These are phyloP conservation scores for Genyomyrus donnyi DNA, from an alignment of 2,113 vertebrate genomes.

Conservation along the genomic window DNA sequence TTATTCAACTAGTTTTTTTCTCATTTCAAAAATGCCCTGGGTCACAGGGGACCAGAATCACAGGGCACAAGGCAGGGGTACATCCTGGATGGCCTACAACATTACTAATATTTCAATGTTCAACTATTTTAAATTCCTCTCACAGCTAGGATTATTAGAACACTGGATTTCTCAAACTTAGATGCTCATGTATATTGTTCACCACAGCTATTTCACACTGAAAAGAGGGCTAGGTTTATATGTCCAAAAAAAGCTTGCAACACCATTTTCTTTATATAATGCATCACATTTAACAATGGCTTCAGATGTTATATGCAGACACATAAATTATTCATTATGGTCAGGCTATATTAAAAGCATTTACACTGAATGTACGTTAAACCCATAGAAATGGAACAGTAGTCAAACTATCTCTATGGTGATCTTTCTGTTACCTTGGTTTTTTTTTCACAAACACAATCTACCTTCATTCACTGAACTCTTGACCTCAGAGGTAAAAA, in stretches of 20 bases:
- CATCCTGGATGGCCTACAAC: not conserved
- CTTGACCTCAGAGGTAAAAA: not conserved
- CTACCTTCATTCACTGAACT: not conserved
- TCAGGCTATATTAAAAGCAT: not conserved
- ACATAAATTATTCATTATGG: not conserved
- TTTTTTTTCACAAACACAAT: not conserved
- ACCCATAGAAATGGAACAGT: not conserved
- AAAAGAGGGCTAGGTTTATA: not conserved
- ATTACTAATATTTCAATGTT: not conserved
- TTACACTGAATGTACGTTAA: not conserved
- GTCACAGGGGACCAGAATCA: not conserved
- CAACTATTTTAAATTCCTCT: not conserved
- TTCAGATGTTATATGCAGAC: not conserved
- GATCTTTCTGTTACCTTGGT: not conserved
- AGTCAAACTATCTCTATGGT: not conserved
- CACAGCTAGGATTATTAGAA: not conserved
- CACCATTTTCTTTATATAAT: not conserved
- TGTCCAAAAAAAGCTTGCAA: not conserved
- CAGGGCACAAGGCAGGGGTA: not conserved
- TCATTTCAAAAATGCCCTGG: not conserved
- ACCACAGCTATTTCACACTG: not conserved
- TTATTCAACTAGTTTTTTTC: not conserved
- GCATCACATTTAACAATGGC: not conserved
- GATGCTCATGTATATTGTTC: not conserved
- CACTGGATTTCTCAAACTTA: not conserved